A percentile compares a stretch with the other conserved stretches of the same genome.
Conservation (phyloP, 2,113 vertebrate genomes). For the Cephalopholis sonnerati region DNA sequence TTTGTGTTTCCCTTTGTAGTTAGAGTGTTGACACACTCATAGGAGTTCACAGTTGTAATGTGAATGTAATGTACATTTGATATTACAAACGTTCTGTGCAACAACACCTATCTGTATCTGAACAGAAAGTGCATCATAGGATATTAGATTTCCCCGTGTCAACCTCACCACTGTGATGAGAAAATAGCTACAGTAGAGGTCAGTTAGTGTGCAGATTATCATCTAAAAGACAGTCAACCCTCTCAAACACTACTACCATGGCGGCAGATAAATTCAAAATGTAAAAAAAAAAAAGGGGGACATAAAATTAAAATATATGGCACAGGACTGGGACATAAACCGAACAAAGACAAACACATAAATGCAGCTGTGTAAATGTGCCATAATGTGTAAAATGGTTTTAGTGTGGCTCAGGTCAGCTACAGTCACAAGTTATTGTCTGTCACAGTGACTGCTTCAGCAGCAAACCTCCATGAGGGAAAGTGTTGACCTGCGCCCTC, state of each 20-base stretch:
- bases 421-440: neutral
- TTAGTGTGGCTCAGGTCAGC: constrained; percentile 20
- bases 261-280: neutral
- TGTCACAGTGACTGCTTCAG: constrained; percentile 14
- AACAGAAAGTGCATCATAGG: constrained; percentile 34
- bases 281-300: neutral
- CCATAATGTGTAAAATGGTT: constrained; percentile 4
- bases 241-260: neutral
- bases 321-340: constrained; percentile 7
- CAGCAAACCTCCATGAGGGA: constrained; percentile 27
- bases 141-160: neutral
- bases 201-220: constrained; percentile 20
- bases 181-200: constrained; percentile 24
- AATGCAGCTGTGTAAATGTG: neutral
- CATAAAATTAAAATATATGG: constrained; percentile 33
- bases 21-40: constrained; percentile 4
- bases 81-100: constrained; percentile 11
- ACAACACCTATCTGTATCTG: constrained; percentile 13
- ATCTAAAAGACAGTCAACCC: neutral
- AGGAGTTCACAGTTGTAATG: constrained; percentile 2
- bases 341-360: neutral
- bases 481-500: constrained; percentile 4
- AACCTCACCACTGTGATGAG: constrained; percentile 5
- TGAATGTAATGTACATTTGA: constrained; percentile 19
- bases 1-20: constrained; percentile 12